Base-by-base conservation (phyloP, 2,888 invertebrate species). In the Caenorhabditis wallacei region DNA sequence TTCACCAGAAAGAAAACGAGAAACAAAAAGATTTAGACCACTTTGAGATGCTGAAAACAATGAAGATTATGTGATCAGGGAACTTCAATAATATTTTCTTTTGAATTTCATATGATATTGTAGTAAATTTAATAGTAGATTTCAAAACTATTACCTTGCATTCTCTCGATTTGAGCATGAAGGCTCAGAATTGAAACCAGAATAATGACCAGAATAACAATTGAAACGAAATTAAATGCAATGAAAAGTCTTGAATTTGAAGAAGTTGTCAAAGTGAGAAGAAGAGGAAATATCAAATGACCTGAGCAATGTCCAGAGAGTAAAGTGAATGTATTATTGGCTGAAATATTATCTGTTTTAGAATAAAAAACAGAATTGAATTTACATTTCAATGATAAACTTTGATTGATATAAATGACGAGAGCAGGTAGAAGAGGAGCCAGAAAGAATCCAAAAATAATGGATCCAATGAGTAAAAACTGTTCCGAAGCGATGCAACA, bases 111-210 rank as follows among this genome's bases (percentile, higher is more conserved):
- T 8, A 59, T n/a, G 18, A 59, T n/a, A n/a, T n/a, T n/a, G n/a
- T n/a, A n/a, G n/a, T n/a, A 59, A 59, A 37, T 18, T 16, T n/a
- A 35, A 59, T 35, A 37, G 20, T 35, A 35, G 2, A 11, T n/a
- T 22, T 8, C 8, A 0, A 20, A 51, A 53, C 16, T 1, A 16
- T 30, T 63, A 87, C 88, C 87, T 54, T 85, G 83, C 72, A 80
- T 87, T 51, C 88, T 63, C 56, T 86, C 88, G 30, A 86, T 80
- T 59, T 86, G 88, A 20, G 89, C 86, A 56, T 89, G 89, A 46
- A 84, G 76, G 51, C 89, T 89, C 69, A 90, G 69, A 66, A 90
- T 75, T 10, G 82, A 84, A 20, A 89, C 87, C 48, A 89, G 72
- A 59, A 89, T 79, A n/a, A 88, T 74, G 46, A 88, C 88, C 57